Percentiles rank a stretch among this genome's conserved stretches.
phyloP scores from a whole-genome alignment of 2,113 vertebrate genomes.

The Ophiodon elongatus region DNA sequence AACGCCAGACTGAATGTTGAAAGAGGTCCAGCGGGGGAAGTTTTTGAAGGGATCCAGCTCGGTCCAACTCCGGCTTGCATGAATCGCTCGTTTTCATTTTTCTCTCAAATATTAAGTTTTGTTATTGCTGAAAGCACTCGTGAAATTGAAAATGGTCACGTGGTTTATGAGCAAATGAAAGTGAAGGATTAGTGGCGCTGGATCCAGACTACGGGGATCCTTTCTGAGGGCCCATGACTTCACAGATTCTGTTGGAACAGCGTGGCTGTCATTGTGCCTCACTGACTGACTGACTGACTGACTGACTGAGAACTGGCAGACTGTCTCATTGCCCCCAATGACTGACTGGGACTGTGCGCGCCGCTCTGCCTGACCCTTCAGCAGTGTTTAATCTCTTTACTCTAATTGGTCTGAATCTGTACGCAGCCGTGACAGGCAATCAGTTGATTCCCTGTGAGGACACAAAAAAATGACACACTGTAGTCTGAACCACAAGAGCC shows the following conservation, averaged over 20 bases:
- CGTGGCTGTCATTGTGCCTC: slow-evolving; percentile 35
- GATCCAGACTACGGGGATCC: slow-evolving; percentile 10
- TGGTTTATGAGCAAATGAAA: slow-evolving; percentile 54
- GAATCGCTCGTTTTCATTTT: slow-evolving; percentile 30
- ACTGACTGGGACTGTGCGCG: slow-evolving; percentile 56
- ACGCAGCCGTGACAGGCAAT: slow-evolving; percentile 58
- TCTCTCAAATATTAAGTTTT: slow-evolving; percentile 19
- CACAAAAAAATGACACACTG: slow-evolving; percentile 14
- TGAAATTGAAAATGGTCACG: slow-evolving; percentile 45
- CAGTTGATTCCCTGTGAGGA: slow-evolving; percentile 44
- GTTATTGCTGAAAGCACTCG: slow-evolving; percentile 37
- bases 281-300: slow-evolving; percentile 47
- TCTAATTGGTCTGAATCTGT: slow-evolving; percentile 70
- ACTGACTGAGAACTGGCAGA: slow-evolving; percentile 32
- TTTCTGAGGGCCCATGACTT: slow-evolving; percentile 9
- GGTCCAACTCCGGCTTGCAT: slow-evolving; percentile 7
- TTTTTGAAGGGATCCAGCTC: not conserved
- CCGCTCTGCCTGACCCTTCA: slow-evolving; percentile 54
- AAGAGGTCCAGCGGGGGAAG: not conserved
- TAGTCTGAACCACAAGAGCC: slow-evolving; percentile 19
- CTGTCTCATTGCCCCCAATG: slow-evolving; percentile 44
- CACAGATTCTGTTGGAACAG: slow-evolving; percentile 18
- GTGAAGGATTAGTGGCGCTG: slow-evolving; percentile 24
- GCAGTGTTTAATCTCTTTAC: slow-evolving; percentile 69
- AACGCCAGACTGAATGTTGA: not conserved